Percentiles rank a stretch among this genome's conserved stretches.
Conservation (phyloP, 2,888 invertebrate genomes). For the Parnassius glacialis region DNA sequence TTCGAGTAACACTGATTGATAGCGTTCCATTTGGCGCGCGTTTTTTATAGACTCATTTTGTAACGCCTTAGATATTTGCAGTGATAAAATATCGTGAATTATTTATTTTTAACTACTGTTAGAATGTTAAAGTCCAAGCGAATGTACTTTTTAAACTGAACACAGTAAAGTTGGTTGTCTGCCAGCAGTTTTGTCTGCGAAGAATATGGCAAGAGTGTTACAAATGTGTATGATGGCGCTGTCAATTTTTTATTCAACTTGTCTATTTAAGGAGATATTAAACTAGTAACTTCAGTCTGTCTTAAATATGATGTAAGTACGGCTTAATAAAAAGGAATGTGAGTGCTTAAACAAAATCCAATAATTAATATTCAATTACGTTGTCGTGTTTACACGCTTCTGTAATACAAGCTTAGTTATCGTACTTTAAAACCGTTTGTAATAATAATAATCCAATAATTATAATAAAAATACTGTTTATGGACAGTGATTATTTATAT, state of each 20-base stretch:
- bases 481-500: too few relatives aligned
- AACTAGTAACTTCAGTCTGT: conserved; percentile 6
- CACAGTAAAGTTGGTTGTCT: background rate
- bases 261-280: conserved; percentile 20
- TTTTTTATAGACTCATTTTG: conserved; percentile 37
- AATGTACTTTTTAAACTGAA: conserved; percentile 1
- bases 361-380: conserved; percentile 13
- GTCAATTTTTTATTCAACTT: conserved; percentile 22
- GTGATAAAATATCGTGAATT: conserved; percentile 38
- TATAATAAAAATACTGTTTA: too few relatives aligned
- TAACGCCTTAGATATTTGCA: conserved; percentile 30
- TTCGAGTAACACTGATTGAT: conserved; percentile 52
- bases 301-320: conserved; percentile 19
- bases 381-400: conserved; percentile 2
- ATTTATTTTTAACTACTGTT: conserved; percentile 34
- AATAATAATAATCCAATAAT: background rate
- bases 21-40: conserved; percentile 39
- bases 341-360: conserved; percentile 10
- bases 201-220: conserved; percentile 5
- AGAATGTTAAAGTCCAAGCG: conserved; percentile 6
- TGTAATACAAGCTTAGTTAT: conserved; percentile 2
- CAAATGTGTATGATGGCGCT: conserved; percentile 19
- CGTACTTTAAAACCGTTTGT: conserved; percentile 2
- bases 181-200: background rate
- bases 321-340: conserved; percentile 13